A percentile compares a stretch with the other conserved stretches of the same genome.
These are phyloP conservation scores for Euwallacea similis DNA, from an alignment of 1,140 invertebrate species.

Conservation along the genomic window DNA sequence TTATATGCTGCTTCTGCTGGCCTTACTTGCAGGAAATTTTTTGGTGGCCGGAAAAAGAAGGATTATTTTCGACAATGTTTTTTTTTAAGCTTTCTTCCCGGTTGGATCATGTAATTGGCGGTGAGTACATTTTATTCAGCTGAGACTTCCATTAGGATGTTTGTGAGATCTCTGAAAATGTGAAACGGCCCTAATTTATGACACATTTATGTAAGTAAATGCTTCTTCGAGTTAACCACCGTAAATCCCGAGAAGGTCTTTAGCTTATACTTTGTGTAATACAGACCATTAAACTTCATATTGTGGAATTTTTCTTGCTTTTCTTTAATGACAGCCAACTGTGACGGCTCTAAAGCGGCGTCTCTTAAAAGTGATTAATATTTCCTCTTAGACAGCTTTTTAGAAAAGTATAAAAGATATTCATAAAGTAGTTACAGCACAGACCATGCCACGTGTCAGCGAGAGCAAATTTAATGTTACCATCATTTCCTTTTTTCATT, in stretches of 20 bases:
- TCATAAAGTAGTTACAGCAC: too few species aligned
- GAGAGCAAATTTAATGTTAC: too few species aligned
- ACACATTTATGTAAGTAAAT: slow-evolving; percentile 21
- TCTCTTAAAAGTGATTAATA: background rate
- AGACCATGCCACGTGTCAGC: too few species aligned
- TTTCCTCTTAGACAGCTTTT: background rate
- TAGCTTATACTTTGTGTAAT: slow-evolving; percentile 18
- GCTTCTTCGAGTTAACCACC: slow-evolving; percentile 15
- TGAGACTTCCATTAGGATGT: background rate
- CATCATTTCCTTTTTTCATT: too few species aligned
- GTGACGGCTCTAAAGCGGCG: background rate
- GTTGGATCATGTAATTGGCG: background rate
- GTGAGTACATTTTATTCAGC: background rate
- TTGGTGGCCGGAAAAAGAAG: background rate
- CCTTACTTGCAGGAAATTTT: slow-evolving; percentile 2
- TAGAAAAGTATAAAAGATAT: too few species aligned
- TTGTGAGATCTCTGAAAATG: background rate
- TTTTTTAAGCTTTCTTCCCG: background rate
- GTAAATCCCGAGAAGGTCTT: slow-evolving; percentile 17
- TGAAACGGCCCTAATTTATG: slow-evolving; percentile 10
- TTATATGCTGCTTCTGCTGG: background rate
- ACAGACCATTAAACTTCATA: slow-evolving; percentile 25
- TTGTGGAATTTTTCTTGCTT: slow-evolving; percentile 17
- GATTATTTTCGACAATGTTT: background rate
- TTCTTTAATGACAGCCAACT: slow-evolving; percentile 13